Conservation (phyloP, 2,797 vertebrate species). For the Pygocentrus nattereri region DNA sequence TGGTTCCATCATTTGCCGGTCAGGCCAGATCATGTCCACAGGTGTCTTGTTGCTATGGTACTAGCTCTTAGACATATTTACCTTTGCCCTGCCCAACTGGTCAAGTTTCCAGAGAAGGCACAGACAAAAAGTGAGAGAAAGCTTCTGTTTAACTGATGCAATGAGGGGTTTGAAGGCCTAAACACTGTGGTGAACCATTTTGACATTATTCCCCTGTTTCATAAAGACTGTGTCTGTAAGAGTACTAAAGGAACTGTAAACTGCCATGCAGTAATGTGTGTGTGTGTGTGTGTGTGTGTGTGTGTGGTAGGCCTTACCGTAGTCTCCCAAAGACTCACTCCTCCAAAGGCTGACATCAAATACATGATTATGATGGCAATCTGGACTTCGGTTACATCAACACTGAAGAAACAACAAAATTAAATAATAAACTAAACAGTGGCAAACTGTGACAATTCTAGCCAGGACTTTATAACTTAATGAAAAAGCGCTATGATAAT, state of each 20-base stretch:
- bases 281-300: background rate
- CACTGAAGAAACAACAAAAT: constrained; percentile 70
- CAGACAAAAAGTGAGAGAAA: constrained; percentile 83
- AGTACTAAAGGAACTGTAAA: background rate
- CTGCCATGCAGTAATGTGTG: background rate
- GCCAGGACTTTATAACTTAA: background rate
- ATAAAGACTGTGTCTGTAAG: background rate
- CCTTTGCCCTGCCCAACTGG: constrained; percentile 84
- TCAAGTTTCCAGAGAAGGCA: constrained; percentile 88
- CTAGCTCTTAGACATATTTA: constrained; percentile 85
- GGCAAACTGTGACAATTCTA: background rate
- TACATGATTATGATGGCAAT: constrained; percentile 88
- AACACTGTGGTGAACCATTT: background rate
- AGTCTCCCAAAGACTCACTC: constrained; percentile 87
- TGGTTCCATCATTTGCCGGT: constrained; percentile 71
- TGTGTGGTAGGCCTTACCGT: constrained; percentile 74
- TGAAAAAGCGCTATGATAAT: too few relatives aligned
- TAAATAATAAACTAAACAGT: background rate
- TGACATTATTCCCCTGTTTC: background rate
- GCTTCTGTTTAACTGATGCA: constrained; percentile 70
- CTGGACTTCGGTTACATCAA: constrained; percentile 97
- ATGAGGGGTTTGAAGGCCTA: background rate
- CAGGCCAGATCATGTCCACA: constrained; percentile 73
- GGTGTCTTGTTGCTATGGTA: constrained; percentile 68
- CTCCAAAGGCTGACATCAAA: constrained; percentile 87